These are phyloP conservation scores for Melikaiella ostensackeni DNA, from an alignment of 2,888 invertebrate species.

Conservation along the genomic window DNA sequence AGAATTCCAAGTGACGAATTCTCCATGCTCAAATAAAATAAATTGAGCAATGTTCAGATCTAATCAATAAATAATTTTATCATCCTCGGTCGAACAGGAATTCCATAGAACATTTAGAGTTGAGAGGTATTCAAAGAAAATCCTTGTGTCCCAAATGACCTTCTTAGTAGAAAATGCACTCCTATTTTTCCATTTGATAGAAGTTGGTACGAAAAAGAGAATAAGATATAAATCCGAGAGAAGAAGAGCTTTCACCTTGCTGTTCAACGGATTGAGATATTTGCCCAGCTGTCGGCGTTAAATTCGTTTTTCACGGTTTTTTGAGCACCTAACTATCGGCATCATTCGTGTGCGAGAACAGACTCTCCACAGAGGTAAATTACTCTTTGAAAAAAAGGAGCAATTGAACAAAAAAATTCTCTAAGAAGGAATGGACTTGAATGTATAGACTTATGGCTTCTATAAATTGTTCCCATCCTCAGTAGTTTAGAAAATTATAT, in stretches of 20 bases:
- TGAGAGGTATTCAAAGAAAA: neutral
- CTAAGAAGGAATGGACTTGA: neutral
- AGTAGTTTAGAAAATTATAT: neutral
- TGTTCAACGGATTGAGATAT: neutral
- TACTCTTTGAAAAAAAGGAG: neutral
- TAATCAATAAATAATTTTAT: too few species aligned
- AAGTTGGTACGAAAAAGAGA: neutral
- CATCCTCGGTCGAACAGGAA: too few species aligned
- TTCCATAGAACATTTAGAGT: too few species aligned
- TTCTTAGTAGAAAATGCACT: neutral
- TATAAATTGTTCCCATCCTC: neutral
- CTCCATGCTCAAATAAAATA: too few species aligned
- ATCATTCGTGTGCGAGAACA: neutral
- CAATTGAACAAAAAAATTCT: neutral
- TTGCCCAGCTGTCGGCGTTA: constrained; percentile 20
- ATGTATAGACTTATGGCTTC: neutral
- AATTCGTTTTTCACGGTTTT: constrained; percentile 2
- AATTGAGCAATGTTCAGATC: too few species aligned
- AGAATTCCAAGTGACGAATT: too few species aligned
- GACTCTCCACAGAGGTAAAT: neutral
- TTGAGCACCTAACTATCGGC: constrained; percentile 4
- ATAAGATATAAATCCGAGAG: neutral
- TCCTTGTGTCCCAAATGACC: neutral
- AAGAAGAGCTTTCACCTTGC: neutral
- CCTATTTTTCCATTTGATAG: neutral